phyloP scores from a whole-genome alignment of 2,888 invertebrate genomes.

The Minunthozetes semirufus region DNA sequence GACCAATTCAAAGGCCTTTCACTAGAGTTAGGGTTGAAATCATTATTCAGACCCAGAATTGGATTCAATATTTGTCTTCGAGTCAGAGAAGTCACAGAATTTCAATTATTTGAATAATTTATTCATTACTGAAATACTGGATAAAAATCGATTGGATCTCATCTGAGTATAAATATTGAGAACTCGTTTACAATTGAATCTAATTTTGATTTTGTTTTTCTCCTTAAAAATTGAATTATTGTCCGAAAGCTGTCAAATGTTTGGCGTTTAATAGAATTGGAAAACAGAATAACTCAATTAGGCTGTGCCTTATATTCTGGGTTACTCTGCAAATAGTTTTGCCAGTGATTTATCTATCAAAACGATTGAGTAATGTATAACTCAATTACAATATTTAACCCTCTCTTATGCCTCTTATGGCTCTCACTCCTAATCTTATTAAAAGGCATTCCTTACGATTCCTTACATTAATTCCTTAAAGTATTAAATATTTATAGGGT shows the following conservation, averaged over 20 bases:
- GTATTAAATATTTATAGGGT: background rate
- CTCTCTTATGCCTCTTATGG: background rate
- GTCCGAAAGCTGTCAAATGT: background rate
- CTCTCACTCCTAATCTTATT: background rate
- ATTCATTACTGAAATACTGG: too few relatives aligned
- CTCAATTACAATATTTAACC: background rate
- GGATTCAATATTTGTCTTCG: too few relatives aligned
- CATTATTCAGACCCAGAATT: too few relatives aligned
- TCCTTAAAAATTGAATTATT: background rate
- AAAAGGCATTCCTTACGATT: too few relatives aligned
- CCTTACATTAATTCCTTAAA: too few relatives aligned
- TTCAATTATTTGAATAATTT: too few relatives aligned
- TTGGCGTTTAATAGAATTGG: background rate
- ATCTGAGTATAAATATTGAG: too few relatives aligned
- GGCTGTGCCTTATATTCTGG: background rate
- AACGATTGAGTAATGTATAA: background rate
- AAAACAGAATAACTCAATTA: background rate
- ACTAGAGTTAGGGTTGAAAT: too few relatives aligned
- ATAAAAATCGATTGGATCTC: too few relatives aligned
- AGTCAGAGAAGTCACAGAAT: too few relatives aligned
- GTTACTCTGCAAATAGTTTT: background rate
- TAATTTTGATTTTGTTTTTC: background rate
- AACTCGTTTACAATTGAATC: background rate
- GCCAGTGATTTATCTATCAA: background rate
- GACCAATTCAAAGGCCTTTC: too few relatives aligned